phyloP scores from a whole-genome alignment of 2,797 vertebrate species.

The Falco berigora region DNA sequence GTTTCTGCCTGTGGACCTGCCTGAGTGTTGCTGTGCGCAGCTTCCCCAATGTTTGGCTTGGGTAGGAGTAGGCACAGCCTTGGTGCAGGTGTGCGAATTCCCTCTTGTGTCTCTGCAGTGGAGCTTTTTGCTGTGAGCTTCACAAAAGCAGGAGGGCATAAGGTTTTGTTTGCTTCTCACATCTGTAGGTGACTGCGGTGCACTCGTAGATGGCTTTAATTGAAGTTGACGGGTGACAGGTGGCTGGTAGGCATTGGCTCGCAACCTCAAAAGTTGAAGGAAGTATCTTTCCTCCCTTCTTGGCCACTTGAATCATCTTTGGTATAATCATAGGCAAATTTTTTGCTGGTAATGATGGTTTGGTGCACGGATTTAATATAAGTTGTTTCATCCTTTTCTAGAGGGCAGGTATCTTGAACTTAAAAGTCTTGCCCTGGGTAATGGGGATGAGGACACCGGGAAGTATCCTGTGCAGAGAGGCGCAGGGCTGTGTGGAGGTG shows the following conservation, averaged over 20 bases:
- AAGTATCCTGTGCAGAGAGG: no score
- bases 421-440: neutral
- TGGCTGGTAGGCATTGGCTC: neutral
- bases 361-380: neutral
- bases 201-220: neutral
- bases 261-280: neutral
- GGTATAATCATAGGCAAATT: neutral
- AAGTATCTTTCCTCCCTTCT: neutral
- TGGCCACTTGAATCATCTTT: neutral
- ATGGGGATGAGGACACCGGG: neutral
- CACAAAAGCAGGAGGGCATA: neutral
- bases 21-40: rapidly evolving
- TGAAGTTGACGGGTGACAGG: neutral
- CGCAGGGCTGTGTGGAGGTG: neutral
- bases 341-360: neutral
- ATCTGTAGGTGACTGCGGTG: neutral
- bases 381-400: neutral
- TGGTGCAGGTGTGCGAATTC: neutral
- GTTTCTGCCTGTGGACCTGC: neutral
- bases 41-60: neutral
- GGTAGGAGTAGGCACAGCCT: neutral
- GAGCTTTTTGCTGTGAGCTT: neutral
- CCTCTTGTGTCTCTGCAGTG: neutral
- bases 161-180: neutral
- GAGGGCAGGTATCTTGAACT: neutral